Evolutionary conservation across 2,888 invertebrate genomes (phyloP), one percentile per base, ranked within the genome.

Genomic region (Drosophila demipolita): DNA sequence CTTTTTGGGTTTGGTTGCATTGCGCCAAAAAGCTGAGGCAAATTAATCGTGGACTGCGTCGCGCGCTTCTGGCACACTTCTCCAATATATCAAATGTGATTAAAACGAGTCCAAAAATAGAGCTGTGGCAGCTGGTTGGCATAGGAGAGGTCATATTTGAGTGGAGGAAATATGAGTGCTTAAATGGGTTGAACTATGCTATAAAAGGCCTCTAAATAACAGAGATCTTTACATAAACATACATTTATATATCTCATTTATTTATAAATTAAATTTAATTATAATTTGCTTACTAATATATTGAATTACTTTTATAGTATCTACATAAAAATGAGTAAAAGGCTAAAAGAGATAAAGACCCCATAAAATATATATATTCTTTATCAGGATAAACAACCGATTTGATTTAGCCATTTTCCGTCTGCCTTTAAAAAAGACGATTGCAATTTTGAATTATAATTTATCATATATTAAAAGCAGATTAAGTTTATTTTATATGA

Each of bases 71-170:
- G 79, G 78, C 82, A 82, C 75, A 59, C 75, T 45, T 8, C 45
- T 4, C 45, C 75, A 78, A 89, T 91, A 86, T 89, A 84, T 91
- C 87, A 91, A 91, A 85, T 78, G 84, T 84, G 89, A 90, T 90
- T 90, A 83, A 85, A 78, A 80, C 59, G 29, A 29, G 69, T 45
- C 15, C 8, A 55, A 53, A 75, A 83, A 82, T 75, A 79, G 75
- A 66, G 58, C 59, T 52, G 35, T 35, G n/a, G 23, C 26, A 45
- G 52, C 20, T 23, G 32, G 32, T 33, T 50, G 26, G 20, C 20
- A 62, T 38, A 40, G 35, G 20, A 38, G 15, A 42, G 40, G 42
- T 50, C n/a, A 50, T 50, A 50, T n/a, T 53, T 23, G 15, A 23
- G 8, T 4, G 45, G 8, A 8, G 45, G 23, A 23, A 45, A 23